A percentile compares a stretch with the other conserved stretches of the same genome.
Conservation (phyloP, 2,888 invertebrate genomes). For the Chrysolina americana region DNA sequence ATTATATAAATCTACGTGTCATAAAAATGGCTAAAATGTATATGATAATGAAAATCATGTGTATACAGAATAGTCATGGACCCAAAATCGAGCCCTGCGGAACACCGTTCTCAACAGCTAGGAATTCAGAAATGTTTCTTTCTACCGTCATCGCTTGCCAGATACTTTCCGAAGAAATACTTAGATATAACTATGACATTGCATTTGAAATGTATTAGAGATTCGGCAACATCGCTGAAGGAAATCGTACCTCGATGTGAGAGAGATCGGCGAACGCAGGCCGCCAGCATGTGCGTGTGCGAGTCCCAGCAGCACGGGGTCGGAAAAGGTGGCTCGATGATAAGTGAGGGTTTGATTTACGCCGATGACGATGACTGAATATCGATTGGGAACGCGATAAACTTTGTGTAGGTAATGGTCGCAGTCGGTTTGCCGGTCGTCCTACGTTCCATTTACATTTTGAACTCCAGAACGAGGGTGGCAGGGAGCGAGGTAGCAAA, state of each 20-base stretch:
- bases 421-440: constrained; percentile 30
- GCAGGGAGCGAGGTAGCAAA: constrained; percentile 10
- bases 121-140: too few relatives aligned
- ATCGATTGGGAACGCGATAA: constrained; percentile 54
- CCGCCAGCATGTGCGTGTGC: constrained; percentile 24
- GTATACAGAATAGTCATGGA: too few relatives aligned
- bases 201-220: too few relatives aligned
- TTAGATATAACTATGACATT: too few relatives aligned
- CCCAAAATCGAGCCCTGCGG: too few relatives aligned
- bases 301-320: background rate
- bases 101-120: too few relatives aligned
- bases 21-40: too few relatives aligned
- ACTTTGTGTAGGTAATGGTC: constrained; percentile 44
- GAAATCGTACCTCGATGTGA: background rate
- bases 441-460: constrained; percentile 7
- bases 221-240: background rate
- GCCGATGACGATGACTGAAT: constrained; percentile 53
- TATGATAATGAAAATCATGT: too few relatives aligned
- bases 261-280: background rate
- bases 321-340: constrained; percentile 26
- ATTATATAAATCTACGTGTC: too few relatives aligned
- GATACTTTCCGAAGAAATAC: too few relatives aligned
- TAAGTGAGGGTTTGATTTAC: constrained; percentile 62
- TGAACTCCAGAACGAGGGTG: background rate
- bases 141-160: too few relatives aligned